Base-by-base conservation (phyloP, 2,113 vertebrate species). In the Neogobius melanostomus region DNA sequence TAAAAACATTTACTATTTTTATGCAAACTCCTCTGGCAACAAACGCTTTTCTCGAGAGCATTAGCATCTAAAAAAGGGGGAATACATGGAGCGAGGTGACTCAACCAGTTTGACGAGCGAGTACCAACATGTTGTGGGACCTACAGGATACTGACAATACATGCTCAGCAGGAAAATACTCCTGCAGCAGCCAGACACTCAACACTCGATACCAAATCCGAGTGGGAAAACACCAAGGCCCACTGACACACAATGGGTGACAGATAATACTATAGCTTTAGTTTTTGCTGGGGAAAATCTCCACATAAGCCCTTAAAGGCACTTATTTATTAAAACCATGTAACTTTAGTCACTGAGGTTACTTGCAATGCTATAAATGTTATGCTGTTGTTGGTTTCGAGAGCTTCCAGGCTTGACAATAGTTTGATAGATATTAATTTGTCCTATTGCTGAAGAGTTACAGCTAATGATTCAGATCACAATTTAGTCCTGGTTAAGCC, bases 21-120 rank as follows among this genome's bases (percentile, higher is more conserved):
- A 44, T 61, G 59, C 59, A 76, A 50, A 68, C 14, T 42, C 28
- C 71, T 70, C 17, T 57, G 54, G 21, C 60, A 73, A 65, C 44
- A 51, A 50, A 9, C 10, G 56, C 49, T 9, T 28, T 46, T 72
- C 44, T 66, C n/a, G 6, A 45, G 46, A 42, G 66, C 63, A 64
- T 82, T 74, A 76, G 75, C 75, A 76, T 72, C 10, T 64, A 11
- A 81, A 82, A 82, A 66, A 46, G 21, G 0, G 21, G 48, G 65
- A 87, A 84, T 74, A 80, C 68, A 69, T 14, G 76, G 21, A 62
- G 6, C 2, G 0, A 75, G 50, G 85, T 69, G 54, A 88, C 50
- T 72, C 68, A 92, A 92, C 91, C 86, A 70, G 91, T 92, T 90
- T 83, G 76, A 51, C 64, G 8, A n/a, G 79, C 91, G 5, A 70